Conservation (phyloP, 2,113 vertebrate genomes). For the Scomber japonicus region DNA sequence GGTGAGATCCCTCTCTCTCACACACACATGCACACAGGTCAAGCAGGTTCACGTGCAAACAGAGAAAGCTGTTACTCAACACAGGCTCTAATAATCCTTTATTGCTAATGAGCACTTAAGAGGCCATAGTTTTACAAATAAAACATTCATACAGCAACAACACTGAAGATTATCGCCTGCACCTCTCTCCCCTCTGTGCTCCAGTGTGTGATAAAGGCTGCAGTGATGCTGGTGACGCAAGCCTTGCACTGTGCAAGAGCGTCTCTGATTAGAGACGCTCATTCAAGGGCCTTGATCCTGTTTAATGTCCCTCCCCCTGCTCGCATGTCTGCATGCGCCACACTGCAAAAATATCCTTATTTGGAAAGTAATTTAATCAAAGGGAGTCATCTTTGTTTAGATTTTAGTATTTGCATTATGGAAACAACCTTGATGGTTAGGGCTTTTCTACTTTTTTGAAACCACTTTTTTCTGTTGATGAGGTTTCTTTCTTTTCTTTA, state of each 20-base stretch:
- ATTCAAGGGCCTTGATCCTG: constrained; percentile 42
- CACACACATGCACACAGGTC: neutral
- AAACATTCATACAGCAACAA: constrained; percentile 11
- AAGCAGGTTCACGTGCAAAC: constrained; percentile 10
- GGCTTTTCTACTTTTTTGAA: neutral
- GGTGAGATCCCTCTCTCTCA: neutral
- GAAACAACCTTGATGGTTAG: neutral
- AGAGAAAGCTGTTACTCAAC: constrained; percentile 21
- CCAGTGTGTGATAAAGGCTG: constrained; percentile 30
- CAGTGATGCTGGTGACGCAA: constrained; percentile 45
- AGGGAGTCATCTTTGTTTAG: neutral
- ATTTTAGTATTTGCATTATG: neutral
- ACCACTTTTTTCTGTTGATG: neutral
- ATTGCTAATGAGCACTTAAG: constrained; percentile 18
- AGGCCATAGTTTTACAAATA: constrained; percentile 13
- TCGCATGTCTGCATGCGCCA: constrained; percentile 17
- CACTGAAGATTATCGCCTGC: constrained; percentile 18
- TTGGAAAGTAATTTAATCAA: constrained; percentile 18
- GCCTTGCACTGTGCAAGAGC: constrained; percentile 16
- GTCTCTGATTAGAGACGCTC: constrained; percentile 71
- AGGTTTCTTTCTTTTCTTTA: neutral
- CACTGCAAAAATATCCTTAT: constrained; percentile 30
- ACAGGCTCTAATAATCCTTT: neutral
- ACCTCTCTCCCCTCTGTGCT: neutral
- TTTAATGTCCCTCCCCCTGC: neutral